Evolutionary conservation across 2,113 vertebrate species (phyloP), one percentile per base, ranked within the genome.

Genomic region (Sceloporus undulatus): DNA sequence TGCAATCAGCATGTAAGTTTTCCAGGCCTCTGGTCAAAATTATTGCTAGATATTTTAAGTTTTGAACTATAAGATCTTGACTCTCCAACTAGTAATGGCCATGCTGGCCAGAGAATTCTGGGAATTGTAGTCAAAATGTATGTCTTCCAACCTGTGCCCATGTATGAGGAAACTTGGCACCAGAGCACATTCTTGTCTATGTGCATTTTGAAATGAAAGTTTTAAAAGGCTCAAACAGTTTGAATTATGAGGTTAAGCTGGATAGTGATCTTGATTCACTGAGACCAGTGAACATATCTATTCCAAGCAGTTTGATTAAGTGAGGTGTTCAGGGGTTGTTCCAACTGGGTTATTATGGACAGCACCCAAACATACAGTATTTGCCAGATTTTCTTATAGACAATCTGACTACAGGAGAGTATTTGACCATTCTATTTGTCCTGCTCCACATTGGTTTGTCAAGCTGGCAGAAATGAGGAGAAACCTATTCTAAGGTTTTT

Each of bases 161-260:
- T 38, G 29, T 73, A 9, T 29, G 34, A 27, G 70, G 52, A 38
- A 25, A 38, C 34, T 48, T 34, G 48, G 2, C 9, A 25, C 19
- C 9, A 34, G 48, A 9, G 10, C n/a, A 84, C 29, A 27, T 27
- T 75, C 38, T 23, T 48, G 48, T 16, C 48, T 84, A 38, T 38
- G 48, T 84, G 52, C 52, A 38, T 84, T 73, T 27, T 84, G 29
- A 84, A 73, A 71, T 73, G 6, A 19, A 70, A 19, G 18, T 10
- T 83, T 83, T 70, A 70, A n/a, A 71, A 29, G 14, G 38, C 62
- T 82, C 62, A 68, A 82, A 82, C 62, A 81, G 59, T 81, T 52
- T 40, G 34, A 21, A 65, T 8, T 62, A 65, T 81, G 79, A 81
- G 56, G 38, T 19, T 66, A 66, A 6, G n/a, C 54, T 82, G 23